These are phyloP conservation scores for Columba livia DNA, from an alignment of 2,113 vertebrate species.

Conservation along the genomic window DNA sequence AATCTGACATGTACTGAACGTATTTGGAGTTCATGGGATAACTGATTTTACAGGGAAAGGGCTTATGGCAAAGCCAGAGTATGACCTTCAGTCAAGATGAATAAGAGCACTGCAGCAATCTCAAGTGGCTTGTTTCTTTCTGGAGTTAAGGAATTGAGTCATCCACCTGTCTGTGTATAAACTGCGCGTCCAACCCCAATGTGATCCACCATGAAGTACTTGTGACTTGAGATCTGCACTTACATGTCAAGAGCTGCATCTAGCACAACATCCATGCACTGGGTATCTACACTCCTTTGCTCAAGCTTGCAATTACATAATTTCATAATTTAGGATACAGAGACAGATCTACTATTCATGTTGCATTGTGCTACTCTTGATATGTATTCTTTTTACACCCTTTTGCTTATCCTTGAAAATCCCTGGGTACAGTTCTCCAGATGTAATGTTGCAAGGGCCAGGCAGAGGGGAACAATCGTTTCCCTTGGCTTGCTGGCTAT, in stretches of 20 bases:
- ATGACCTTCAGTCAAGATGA: background rate
- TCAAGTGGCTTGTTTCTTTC: background rate
- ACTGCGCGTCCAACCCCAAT: background rate
- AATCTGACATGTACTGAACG: background rate
- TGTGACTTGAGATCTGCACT: background rate
- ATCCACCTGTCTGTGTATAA: background rate
- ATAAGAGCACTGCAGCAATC: background rate
- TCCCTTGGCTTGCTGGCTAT: no score
- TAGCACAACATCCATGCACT: background rate
- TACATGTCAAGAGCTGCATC: background rate
- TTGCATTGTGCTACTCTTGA: background rate
- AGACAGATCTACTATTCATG: background rate
- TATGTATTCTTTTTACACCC: background rate
- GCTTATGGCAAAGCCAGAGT: background rate
- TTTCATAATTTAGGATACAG: background rate
- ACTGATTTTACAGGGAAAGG: background rate
- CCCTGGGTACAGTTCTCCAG: background rate
- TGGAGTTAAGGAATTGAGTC: background rate
- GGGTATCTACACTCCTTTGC: background rate
- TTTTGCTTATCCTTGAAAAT: background rate
- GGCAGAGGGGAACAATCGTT: background rate
- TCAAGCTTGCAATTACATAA: accelerated
- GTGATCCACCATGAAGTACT: background rate
- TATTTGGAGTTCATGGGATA: background rate
- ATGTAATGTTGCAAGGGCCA: background rate